phyloP scores from a whole-genome alignment of 2,113 vertebrate species.

The Xyliphius kryptos region DNA sequence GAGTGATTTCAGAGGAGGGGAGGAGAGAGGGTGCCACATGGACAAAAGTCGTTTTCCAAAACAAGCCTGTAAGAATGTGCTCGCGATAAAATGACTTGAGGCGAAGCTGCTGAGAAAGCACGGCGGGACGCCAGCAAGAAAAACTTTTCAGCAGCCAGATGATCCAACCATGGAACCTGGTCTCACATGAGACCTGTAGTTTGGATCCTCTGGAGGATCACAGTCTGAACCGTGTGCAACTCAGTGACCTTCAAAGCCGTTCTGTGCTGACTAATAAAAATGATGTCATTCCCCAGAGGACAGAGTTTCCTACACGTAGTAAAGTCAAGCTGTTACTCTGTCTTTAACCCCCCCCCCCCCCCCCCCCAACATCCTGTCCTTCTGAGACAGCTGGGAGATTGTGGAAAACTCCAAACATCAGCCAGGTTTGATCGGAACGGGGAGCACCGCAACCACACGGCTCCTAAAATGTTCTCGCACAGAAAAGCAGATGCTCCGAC shows the following conservation, averaged over 20 bases:
- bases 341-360: neutral
- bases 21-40: neutral
- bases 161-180: neutral
- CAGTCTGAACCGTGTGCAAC: too few relatives aligned
- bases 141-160: neutral
- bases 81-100: neutral
- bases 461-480: too few relatives aligned
- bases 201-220: too few relatives aligned
- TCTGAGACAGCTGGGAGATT: conserved; percentile 2
- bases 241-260: neutral
- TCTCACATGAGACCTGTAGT: neutral
- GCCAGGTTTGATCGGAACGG: neutral
- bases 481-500: too few relatives aligned
- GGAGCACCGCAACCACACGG: too few relatives aligned
- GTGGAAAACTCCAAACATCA: neutral
- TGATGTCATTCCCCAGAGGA: conserved; percentile 13
- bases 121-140: neutral
- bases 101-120: too few relatives aligned
- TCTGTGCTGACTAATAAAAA: neutral
- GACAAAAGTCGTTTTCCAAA: neutral
- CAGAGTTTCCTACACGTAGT: conserved; percentile 8
- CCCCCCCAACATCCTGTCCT: conserved; percentile 19
- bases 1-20: too few relatives aligned
- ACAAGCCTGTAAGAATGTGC: conserved; percentile 1
- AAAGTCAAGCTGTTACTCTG: conserved; percentile 10